Evolutionary conservation across 2,888 invertebrate species (phyloP).

Genomic region (Phyllotreta striolata): DNA sequence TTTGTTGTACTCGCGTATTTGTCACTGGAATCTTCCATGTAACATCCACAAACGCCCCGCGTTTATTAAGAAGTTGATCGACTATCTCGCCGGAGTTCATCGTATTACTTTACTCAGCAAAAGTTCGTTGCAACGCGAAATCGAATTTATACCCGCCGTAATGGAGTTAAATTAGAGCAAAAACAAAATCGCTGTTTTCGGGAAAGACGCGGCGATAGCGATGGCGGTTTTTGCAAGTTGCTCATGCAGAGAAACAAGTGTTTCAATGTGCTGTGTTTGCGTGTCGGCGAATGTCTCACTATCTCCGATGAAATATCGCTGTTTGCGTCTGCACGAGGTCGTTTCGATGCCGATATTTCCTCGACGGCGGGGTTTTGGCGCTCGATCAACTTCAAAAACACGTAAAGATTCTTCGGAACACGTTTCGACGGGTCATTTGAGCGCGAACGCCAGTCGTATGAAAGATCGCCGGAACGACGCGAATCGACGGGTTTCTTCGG

Average conservation of each 20-base stretch:
- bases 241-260: constrained; percentile 18
- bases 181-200: too few relatives aligned
- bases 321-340: constrained; percentile 21
- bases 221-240: neutral
- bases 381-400: constrained; percentile 25
- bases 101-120: too few relatives aligned
- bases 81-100: too few relatives aligned
- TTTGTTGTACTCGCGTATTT: too few relatives aligned
- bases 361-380: constrained; percentile 14
- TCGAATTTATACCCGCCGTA: too few relatives aligned
- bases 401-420: constrained; percentile 9
- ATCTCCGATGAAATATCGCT: constrained; percentile 20
- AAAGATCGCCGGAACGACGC: neutral
- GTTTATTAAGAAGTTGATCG: too few relatives aligned
- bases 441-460: neutral
- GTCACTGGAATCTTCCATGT: too few relatives aligned
- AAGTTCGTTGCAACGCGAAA: too few relatives aligned
- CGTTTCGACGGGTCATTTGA: constrained; percentile 2
- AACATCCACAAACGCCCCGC: too few relatives aligned
- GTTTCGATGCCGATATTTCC: constrained; percentile 21
- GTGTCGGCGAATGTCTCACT: constrained; percentile 26
- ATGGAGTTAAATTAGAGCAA: too few relatives aligned
- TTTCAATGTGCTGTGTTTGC: constrained; percentile 13
- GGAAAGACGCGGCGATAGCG: too few relatives aligned
- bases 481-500: neutral